Conservation (phyloP, 2,797 vertebrate species). For the Gymnoscopelus braueri region DNA sequence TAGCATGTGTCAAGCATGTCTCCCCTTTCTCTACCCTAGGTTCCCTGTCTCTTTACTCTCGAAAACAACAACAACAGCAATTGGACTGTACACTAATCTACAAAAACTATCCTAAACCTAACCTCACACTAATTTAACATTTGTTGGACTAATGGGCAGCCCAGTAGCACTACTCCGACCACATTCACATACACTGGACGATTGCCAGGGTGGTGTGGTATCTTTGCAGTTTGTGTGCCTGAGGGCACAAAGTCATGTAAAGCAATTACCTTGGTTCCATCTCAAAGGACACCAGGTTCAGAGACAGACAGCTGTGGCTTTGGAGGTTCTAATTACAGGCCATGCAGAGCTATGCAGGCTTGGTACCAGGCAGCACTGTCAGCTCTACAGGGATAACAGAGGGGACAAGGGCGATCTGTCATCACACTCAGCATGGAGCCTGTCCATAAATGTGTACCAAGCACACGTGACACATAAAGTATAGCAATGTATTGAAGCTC, state of each 20-base stretch:
- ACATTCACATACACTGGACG: no score
- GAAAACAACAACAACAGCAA: neutral
- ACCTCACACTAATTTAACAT: no score
- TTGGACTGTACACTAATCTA: no score
- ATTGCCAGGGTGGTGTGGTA: no score
- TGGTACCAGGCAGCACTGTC: neutral
- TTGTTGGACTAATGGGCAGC: no score
- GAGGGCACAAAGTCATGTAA: no score
- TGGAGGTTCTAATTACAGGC: neutral
- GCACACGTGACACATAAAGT: no score
- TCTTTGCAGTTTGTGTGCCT: no score
- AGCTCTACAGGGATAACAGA: neutral
- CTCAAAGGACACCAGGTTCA: neutral
- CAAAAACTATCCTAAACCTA: no score
- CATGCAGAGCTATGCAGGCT: neutral
- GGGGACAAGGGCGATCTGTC: neutral
- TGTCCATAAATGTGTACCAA: neutral
- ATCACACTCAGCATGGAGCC: neutral
- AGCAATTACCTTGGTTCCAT: neutral
- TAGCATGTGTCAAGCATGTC: conserved; percentile 9
- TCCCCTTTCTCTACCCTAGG: neutral
- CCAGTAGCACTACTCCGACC: no score
- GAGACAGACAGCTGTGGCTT: neutral
- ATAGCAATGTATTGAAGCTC: no score
- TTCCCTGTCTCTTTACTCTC: neutral